Evolutionary conservation across 1,140 invertebrate genomes (phyloP).

Genomic region (Lepidostoma basale): DNA sequence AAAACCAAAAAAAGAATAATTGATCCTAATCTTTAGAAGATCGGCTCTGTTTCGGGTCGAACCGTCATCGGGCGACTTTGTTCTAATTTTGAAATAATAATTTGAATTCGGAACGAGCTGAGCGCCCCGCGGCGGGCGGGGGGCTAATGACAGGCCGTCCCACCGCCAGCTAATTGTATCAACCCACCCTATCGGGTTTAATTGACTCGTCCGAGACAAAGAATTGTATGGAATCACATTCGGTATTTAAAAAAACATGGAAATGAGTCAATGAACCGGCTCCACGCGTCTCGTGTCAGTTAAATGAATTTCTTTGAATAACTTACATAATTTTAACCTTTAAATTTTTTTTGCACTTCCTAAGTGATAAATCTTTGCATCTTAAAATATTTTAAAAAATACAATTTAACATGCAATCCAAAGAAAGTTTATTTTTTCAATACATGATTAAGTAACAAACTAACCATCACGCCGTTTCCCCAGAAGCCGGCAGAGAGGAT

Average conservation of each 20-base stretch:
- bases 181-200: slow-evolving; percentile 35
- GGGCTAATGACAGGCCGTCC: slow-evolving; percentile 40
- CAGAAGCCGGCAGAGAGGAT: no score
- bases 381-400: no score
- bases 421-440: no score
- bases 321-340: no score
- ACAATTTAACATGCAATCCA: no score
- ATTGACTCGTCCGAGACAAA: slow-evolving; percentile 34
- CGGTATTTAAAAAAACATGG: not conserved
- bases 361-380: no score
- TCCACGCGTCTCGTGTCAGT: no score
- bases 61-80: slow-evolving; percentile 28
- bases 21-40: slow-evolving; percentile 23
- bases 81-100: slow-evolving; percentile 37
- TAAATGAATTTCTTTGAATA: no score
- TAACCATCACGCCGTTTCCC: no score
- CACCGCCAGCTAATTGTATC: slow-evolving; percentile 40
- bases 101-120: slow-evolving; percentile 40
- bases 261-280: not conserved
- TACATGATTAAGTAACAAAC: no score
- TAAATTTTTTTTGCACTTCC: no score
- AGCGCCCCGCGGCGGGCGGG: slow-evolving; percentile 30
- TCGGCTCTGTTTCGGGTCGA: not conserved
- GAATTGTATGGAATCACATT: not conserved
- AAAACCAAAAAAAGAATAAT: slow-evolving; percentile 27